Evolutionary conservation across 2,888 invertebrate genomes (phyloP).

Genomic region (Drosophila nr. perissopoda): DNA sequence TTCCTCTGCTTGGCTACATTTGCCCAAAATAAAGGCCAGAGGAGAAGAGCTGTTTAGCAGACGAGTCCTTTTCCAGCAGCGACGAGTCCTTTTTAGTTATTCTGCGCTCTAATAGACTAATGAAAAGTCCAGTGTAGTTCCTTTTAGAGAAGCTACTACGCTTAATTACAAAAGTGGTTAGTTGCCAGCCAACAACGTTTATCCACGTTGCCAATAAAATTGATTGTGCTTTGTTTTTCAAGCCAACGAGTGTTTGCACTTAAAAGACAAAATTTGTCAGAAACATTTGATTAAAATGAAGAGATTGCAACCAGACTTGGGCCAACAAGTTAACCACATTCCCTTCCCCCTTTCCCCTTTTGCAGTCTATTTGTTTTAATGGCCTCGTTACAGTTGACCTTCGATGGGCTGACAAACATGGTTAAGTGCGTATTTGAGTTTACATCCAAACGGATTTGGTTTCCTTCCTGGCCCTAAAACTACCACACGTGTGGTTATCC

Average conservation of each 20-base stretch:
- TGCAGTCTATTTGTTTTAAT: constrained; percentile 5
- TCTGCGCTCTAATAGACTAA: constrained; percentile 37
- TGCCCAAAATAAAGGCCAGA: constrained; percentile 11
- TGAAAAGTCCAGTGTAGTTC: constrained; percentile 36
- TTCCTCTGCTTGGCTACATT: background rate
- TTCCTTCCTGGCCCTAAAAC: constrained; percentile 41
- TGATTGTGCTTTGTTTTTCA: constrained; percentile 25
- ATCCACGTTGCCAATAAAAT: constrained; percentile 23
- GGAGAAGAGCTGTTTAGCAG: constrained; percentile 11
- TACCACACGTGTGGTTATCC: constrained; percentile 20
- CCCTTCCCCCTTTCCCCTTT: background rate
- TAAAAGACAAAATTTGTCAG: constrained; percentile 14
- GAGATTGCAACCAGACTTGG: constrained; percentile 25
- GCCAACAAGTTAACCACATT: constrained; percentile 11
- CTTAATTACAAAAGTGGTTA: constrained; percentile 39
- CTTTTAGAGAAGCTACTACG: constrained; percentile 2
- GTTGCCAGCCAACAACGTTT: constrained; percentile 23
- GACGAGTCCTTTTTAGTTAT: constrained; percentile 23
- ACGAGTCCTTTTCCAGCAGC: background rate
- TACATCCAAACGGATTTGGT: constrained; percentile 8
- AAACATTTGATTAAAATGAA: constrained; percentile 48
- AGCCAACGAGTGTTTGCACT: constrained; percentile 49
- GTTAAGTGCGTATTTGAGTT: constrained; percentile 41
- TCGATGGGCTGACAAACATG: constrained; percentile 20
- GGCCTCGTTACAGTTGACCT: constrained; percentile 12